Conservation (phyloP, 2,888 invertebrate species). For the Agrotis ipsilon region DNA sequence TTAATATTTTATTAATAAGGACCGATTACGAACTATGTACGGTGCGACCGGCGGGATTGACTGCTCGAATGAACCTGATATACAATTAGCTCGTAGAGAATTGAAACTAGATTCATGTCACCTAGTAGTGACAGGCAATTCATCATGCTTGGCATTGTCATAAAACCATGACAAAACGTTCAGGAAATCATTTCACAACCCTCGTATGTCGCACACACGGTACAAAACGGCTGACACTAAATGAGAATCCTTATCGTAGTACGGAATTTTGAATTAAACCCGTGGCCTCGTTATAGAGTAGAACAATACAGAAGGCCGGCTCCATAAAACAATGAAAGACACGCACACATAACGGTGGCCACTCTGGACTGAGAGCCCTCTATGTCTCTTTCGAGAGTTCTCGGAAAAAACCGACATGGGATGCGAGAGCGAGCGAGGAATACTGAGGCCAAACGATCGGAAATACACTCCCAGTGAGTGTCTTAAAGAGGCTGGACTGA, state of each 20-base stretch:
- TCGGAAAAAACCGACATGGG: too few species aligned
- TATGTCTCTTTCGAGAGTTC: too few species aligned
- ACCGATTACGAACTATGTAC: too few species aligned
- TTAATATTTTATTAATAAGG: too few species aligned
- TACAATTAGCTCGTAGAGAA: neutral
- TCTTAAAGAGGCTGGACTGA: too few species aligned
- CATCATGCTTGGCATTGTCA: neutral
- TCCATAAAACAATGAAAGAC: neutral
- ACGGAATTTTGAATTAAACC: constrained; percentile 27
- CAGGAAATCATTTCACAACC: neutral
- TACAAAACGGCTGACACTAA: constrained; percentile 24
- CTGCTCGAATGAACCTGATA: neutral
- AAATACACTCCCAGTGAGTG: too few species aligned
- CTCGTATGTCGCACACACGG: neutral
- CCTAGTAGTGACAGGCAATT: neutral
- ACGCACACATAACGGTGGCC: neutral
- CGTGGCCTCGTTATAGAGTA: constrained; percentile 11
- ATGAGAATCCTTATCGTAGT: constrained; percentile 15
- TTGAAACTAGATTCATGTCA: too few species aligned
- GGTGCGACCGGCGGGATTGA: too few species aligned
- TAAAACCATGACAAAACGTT: constrained; percentile 17
- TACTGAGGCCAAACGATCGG: too few species aligned
- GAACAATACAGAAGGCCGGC: neutral
- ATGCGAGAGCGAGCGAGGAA: too few species aligned
- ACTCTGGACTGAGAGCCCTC: too few species aligned